Percentiles rank a stretch among this genome's conserved stretches.
phyloP scores from a whole-genome alignment of 2,797 vertebrate genomes.

The Gambusia yucatana region DNA sequence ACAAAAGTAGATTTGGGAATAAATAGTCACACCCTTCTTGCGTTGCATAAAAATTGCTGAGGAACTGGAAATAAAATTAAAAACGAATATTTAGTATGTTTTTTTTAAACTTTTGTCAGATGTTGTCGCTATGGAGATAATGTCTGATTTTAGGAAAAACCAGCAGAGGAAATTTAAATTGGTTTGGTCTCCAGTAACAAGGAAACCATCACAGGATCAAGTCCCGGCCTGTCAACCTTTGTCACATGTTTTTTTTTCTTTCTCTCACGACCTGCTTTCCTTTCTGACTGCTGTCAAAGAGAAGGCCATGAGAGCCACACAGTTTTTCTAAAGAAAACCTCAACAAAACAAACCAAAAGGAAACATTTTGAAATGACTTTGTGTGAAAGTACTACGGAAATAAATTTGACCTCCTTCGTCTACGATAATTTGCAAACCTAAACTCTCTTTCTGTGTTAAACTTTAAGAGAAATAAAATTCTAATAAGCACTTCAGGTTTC shows the following conservation, averaged over 20 bases:
- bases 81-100: too few species aligned
- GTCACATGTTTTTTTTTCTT: too few species aligned
- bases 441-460: background rate
- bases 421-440: background rate
- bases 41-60: background rate
- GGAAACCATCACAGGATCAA: too few species aligned
- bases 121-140: background rate
- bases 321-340: too few species aligned
- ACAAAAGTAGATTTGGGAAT: background rate
- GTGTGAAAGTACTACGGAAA: background rate
- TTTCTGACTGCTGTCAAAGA: too few species aligned
- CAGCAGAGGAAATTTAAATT: background rate
- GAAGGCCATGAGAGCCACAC: too few species aligned
- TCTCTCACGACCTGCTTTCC: too few species aligned
- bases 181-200: background rate
- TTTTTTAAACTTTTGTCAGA: background rate
- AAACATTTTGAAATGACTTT: background rate
- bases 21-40: background rate
- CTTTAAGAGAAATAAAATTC: background rate
- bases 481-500: background rate
- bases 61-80: background rate
- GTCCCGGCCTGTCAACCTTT: too few species aligned
- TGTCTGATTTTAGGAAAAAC: background rate
- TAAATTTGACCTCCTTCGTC: background rate
- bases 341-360: too few species aligned